A percentile compares a stretch with the other conserved stretches of the same genome.
Evolutionary conservation across 2,888 invertebrate species (phyloP).

Genomic region (Drosophila nigritarsus): DNA sequence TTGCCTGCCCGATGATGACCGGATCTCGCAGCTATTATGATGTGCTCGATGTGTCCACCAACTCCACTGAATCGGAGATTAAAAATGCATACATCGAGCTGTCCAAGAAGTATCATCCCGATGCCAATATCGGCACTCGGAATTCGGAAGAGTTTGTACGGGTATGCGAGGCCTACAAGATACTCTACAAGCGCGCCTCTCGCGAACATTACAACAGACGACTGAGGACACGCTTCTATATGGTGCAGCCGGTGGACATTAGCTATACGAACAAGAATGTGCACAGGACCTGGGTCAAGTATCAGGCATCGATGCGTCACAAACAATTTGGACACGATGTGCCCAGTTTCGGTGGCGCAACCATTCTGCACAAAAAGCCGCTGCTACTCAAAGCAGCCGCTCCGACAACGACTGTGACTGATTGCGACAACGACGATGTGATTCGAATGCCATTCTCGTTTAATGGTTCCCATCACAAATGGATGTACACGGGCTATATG

Average conservation of each 20-base stretch:
- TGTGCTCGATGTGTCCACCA: conserved; percentile 50
- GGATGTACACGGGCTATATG: conserved; percentile 14
- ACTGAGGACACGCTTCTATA: conserved; percentile 12
- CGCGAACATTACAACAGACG: conserved; percentile 28
- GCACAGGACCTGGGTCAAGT: conserved; percentile 39
- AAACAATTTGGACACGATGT: conserved; percentile 44
- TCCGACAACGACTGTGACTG: neutral
- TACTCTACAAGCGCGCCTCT: conserved; percentile 31
- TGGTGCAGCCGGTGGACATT: conserved; percentile 3
- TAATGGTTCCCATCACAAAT: neutral
- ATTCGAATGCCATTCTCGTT: neutral
- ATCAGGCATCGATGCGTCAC: conserved; percentile 31
- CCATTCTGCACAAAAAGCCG: neutral
- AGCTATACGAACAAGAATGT: conserved; percentile 22
- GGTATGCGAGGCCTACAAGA: conserved; percentile 61
- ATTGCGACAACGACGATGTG: neutral
- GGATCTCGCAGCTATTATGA: conserved; percentile 48
- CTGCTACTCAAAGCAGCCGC: neutral
- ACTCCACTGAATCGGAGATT: conserved; percentile 44
- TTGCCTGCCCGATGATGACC: conserved; percentile 1
- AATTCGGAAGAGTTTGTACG: conserved; percentile 48
- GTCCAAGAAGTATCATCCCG: conserved; percentile 67
- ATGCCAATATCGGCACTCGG: conserved; percentile 19
- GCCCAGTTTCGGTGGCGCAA: conserved; percentile 8
- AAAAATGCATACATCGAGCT: conserved; percentile 54